Evolutionary conservation across 2,113 vertebrate species (phyloP).

Genomic region (Struthidea cinerea): DNA sequence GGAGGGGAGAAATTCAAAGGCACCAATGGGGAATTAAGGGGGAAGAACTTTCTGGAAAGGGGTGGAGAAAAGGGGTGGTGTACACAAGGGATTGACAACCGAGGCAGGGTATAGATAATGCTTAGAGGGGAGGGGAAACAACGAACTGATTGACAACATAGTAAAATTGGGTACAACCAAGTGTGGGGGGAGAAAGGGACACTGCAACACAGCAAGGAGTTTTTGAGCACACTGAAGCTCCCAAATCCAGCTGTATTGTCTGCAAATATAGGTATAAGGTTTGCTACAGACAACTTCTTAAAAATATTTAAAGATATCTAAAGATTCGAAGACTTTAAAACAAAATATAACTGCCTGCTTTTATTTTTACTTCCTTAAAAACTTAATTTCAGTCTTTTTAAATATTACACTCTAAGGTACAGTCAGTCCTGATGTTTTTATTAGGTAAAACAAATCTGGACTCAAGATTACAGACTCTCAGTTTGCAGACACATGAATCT

Average conservation of each 20-base stretch:
- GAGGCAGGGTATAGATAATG: no score
- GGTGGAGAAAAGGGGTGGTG: no score
- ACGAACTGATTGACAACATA: no score
- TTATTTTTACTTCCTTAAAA: constrained; percentile 46
- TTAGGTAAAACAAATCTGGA: constrained; percentile 20
- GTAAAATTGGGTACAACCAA: no score
- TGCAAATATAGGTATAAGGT: neutral
- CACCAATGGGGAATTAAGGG: no score
- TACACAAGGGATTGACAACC: no score
- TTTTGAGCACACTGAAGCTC: neutral
- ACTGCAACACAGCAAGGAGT: no score
- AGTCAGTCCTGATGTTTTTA: constrained; percentile 52
- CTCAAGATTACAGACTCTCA: constrained; percentile 17
- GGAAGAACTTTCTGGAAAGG: no score
- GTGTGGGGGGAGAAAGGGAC: no score
- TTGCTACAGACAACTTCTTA: constrained; percentile 5
- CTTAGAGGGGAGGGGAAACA: no score
- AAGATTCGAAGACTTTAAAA: constrained; percentile 15
- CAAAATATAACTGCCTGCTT: neutral
- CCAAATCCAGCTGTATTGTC: neutral
- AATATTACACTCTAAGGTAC: constrained; percentile 29
- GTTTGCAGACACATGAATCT: constrained; percentile 59
- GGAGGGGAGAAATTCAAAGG: no score
- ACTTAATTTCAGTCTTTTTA: constrained; percentile 2
- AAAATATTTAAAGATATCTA: neutral